Evolutionary conservation across 2,113 vertebrate species (phyloP).

Genomic region (Anguilla rostrata): DNA sequence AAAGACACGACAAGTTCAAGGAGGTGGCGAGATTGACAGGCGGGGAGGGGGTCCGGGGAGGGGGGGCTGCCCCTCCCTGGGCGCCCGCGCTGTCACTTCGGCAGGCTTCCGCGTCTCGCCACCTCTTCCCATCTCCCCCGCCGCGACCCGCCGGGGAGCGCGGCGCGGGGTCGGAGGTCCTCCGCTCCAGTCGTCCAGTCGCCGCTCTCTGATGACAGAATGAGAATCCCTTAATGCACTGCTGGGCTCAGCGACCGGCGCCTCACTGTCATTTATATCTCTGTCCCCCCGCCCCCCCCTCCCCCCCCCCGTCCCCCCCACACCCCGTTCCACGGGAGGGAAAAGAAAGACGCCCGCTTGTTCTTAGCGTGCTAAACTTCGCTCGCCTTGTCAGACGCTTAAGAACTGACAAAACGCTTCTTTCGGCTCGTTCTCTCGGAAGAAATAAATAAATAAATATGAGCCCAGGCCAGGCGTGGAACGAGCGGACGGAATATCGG

Average conservation of each 20-base stretch:
- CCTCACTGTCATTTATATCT: conserved; percentile 44
- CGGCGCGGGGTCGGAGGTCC: conserved; percentile 38
- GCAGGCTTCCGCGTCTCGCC: conserved; percentile 69
- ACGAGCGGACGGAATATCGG: conserved; percentile 34
- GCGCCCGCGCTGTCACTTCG: conserved; percentile 77
- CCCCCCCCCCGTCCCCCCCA: too few species aligned
- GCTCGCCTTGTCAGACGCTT: conserved; percentile 68
- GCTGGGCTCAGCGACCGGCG: conserved; percentile 64
- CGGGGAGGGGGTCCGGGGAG: conserved; percentile 57
- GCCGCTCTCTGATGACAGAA: conserved; percentile 73
- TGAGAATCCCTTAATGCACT: conserved; percentile 72
- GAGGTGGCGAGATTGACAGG: conserved; percentile 60
- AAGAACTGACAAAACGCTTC: conserved; percentile 69
- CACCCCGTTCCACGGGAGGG: neutral
- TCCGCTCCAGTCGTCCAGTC: conserved; percentile 58
- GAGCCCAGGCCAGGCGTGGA: conserved; percentile 47
- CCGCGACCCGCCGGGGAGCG: conserved; percentile 67
- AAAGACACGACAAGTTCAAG: conserved; percentile 64
- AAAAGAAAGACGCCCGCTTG: conserved; percentile 46
- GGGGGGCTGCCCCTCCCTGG: conserved; percentile 67
- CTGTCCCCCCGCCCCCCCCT: neutral
- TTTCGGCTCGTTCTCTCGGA: conserved; percentile 48
- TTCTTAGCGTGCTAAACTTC: conserved; percentile 64
- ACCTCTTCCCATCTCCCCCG: conserved; percentile 57
- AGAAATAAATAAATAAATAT: conserved; percentile 55